Evolutionary conservation across 2,797 vertebrate species (phyloP), one percentile per base, ranked within the genome.

Genomic region (Myiotriccus ornatus): DNA sequence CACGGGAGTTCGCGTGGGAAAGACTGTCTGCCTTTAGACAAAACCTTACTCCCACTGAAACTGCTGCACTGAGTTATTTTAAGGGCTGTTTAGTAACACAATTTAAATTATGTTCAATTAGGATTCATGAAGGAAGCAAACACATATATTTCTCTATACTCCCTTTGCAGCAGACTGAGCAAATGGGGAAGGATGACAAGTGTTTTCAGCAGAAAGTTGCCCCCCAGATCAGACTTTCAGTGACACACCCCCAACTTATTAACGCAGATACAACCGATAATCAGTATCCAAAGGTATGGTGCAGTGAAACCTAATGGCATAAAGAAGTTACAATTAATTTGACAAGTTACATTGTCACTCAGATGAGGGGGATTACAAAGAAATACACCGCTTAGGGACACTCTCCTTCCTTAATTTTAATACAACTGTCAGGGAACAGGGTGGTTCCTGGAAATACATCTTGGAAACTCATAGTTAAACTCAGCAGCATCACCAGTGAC

Each of bases 61-160:
- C 9, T 43, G 19, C 18, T 14, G 11, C 55, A 14, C 8, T 0
- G 8, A 43, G 27, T 19, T 62, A 19, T 43, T 10, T 30, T 20
- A 53, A 69, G 15, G 22, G 24, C 16, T 32, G 22, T 14, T 22
- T 52, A 60, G 2, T 12, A 34, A 41, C 30, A 60, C 41, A 35
- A 27, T n/a, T 41, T 23, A 10, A 35, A 34, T 41, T 28, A 11
- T 8, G 34, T 77, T 32, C 24, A 24, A 0, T 8, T 39, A 63
- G 18, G 7, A 35, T 8, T 69, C 47, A 30, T 17, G n/a, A 47
- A 41, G 16, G 35, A 27, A 80, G 35, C 34, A 70, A 50, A 49
- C 14, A 18, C 8, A 27, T 25, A 1, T 5, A 4, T 14, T 43
- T 30, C 23, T 32, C 60, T 50, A 3, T 4, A 7, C 9, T n/a